These are phyloP conservation scores for Trinorchestia longiramus DNA, from an alignment of 1,140 invertebrate genomes.

Conservation along the genomic window DNA sequence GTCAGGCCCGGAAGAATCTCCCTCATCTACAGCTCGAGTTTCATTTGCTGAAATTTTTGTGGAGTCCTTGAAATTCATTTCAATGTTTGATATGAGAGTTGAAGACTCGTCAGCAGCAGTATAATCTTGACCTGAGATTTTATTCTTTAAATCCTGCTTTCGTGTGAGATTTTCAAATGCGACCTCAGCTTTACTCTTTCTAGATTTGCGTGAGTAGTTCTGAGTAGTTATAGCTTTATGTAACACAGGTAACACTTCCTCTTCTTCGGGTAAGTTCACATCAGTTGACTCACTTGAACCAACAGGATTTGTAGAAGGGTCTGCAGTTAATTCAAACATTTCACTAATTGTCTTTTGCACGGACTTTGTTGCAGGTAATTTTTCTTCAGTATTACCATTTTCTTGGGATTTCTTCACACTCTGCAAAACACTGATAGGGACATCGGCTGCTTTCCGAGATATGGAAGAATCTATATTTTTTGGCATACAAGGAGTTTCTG, in stretches of 20 bases:
- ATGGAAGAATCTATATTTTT: background rate
- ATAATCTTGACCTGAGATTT: background rate
- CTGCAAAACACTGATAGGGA: background rate
- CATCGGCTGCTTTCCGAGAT: background rate
- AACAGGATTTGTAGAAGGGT: background rate
- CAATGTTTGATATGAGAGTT: background rate
- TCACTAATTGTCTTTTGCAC: conserved; percentile 62
- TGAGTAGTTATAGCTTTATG: background rate
- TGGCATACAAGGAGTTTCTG: background rate
- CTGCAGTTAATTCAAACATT: conserved; percentile 32
- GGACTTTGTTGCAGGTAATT: background rate
- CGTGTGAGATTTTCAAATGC: background rate
- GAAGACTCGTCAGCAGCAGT: too few species aligned
- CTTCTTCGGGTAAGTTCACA: background rate
- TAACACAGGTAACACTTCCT: background rate
- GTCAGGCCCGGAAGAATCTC: background rate
- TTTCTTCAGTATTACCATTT: background rate
- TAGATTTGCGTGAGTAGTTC: conserved; percentile 17
- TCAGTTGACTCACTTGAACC: background rate
- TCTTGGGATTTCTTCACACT: background rate
- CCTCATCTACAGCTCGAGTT: background rate
- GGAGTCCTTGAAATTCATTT: background rate
- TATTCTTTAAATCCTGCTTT: background rate
- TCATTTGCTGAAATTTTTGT: background rate
- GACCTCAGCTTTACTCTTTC: background rate